Percentiles rank a stretch among this genome's conserved stretches.
These are phyloP conservation scores for Xanthia togata DNA, from an alignment of 2,888 invertebrate species.

Conservation along the genomic window DNA sequence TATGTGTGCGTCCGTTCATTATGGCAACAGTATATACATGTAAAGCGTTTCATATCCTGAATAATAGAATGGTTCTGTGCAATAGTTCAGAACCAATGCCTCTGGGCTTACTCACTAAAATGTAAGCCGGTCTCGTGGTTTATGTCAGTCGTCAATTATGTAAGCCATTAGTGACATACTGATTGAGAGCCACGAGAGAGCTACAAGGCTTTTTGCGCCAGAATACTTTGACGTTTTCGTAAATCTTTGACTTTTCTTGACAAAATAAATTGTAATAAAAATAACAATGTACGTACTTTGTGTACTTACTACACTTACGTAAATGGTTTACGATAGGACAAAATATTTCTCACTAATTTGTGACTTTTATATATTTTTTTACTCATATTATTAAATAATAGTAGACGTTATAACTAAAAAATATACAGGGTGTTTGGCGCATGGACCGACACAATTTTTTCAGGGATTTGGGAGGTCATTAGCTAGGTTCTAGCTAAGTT, in stretches of 20 bases:
- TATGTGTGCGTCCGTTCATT: slow-evolving; percentile 21
- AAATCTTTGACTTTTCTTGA: slow-evolving; percentile 1
- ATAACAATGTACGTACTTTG: background rate
- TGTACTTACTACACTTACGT: background rate
- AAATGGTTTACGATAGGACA: background rate
- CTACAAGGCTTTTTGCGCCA: slow-evolving; percentile 25
- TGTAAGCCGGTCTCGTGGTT: slow-evolving; percentile 45
- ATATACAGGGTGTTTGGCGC: too few species aligned
- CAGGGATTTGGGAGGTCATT: too few species aligned
- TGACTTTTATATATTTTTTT: too few species aligned
- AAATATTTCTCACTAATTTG: background rate
- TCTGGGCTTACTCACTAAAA: slow-evolving; percentile 51
- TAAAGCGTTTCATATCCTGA: slow-evolving; percentile 26
- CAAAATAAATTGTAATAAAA: background rate
- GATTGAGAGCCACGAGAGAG: slow-evolving; percentile 55
- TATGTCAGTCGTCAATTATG: slow-evolving; percentile 62
- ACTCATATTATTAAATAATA: background rate
- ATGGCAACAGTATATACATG: slow-evolving; percentile 34
- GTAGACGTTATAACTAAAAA: background rate
- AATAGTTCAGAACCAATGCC: slow-evolving; percentile 35
- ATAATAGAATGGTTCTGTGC: slow-evolving; percentile 46
- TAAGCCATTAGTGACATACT: slow-evolving; percentile 52
- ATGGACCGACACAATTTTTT: too few species aligned
- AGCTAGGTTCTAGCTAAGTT: too few species aligned
- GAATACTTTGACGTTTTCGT: slow-evolving; percentile 18